A percentile compares a stretch with the other conserved stretches of the same genome.
phyloP scores from a whole-genome alignment of 2,888 invertebrate species.

The Diarsia dahlii region DNA sequence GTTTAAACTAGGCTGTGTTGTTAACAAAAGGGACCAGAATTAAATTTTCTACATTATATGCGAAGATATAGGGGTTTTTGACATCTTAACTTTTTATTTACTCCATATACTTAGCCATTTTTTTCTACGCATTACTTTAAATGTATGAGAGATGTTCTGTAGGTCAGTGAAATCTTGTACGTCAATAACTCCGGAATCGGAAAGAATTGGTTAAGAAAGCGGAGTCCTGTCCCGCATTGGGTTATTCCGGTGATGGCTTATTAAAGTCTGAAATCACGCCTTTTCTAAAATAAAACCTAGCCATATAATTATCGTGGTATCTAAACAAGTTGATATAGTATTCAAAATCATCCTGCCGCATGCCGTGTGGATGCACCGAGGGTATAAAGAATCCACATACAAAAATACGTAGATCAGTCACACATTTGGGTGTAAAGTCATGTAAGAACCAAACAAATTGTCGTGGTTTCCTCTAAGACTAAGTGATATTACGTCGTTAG shows the following conservation, averaged over 20 bases:
- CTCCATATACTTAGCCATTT: too few relatives aligned
- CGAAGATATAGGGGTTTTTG: neutral
- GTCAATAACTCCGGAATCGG: too few relatives aligned
- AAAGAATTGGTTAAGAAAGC: too few relatives aligned
- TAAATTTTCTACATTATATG: conserved; percentile 4
- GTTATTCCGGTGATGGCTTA: too few relatives aligned
- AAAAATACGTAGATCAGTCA: neutral
- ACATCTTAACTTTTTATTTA: too few relatives aligned
- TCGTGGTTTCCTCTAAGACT: conserved; percentile 27
- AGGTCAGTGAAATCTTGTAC: too few relatives aligned
- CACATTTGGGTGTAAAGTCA: neutral
- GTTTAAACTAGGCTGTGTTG: conserved; percentile 24
- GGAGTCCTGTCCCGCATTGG: too few relatives aligned
- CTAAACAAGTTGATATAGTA: neutral
- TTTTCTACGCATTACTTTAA: too few relatives aligned
- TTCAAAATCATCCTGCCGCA: neutral
- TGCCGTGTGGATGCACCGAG: too few relatives aligned
- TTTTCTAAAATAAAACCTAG: too few relatives aligned
- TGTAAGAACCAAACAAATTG: conserved; percentile 21
- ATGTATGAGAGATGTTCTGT: too few relatives aligned
- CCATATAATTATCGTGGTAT: neutral
- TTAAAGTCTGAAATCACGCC: too few relatives aligned
- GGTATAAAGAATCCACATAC: neutral
- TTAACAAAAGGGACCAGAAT: conserved; percentile 26
- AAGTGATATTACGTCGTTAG: conserved; percentile 26